These are phyloP conservation scores for Andrena trimmerana DNA, from an alignment of 2,888 invertebrate genomes.

Conservation along the genomic window DNA sequence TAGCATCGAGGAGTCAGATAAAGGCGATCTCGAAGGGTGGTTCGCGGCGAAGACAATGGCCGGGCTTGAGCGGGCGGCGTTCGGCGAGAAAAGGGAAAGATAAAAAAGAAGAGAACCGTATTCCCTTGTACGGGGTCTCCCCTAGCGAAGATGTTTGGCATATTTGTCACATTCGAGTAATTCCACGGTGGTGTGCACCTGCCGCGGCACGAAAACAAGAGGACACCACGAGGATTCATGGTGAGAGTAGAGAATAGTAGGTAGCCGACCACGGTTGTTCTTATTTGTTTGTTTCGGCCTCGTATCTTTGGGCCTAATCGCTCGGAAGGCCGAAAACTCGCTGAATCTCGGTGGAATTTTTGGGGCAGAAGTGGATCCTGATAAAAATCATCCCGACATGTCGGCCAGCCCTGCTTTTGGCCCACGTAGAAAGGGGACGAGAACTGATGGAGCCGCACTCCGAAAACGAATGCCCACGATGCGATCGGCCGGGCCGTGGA, in stretches of 20 bases:
- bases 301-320: constrained; percentile 82
- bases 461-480: constrained; percentile 59
- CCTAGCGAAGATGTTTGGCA: constrained; percentile 77
- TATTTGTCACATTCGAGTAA: constrained; percentile 84
- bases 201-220: constrained; percentile 68
- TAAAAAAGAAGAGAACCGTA: constrained; percentile 46
- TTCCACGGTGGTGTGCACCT: constrained; percentile 81
- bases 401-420: background rate
- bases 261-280: constrained; percentile 71
- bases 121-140: constrained; percentile 49
- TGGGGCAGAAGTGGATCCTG: constrained; percentile 79
- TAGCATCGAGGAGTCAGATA: constrained; percentile 18
- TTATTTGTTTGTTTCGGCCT: constrained; percentile 81
- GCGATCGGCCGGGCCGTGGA: constrained; percentile 50
- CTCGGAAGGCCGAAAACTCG: constrained; percentile 73
- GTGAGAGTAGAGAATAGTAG: constrained; percentile 72
- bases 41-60: constrained; percentile 63
- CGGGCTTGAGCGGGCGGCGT: constrained; percentile 42
- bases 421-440: constrained; percentile 67
- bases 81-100: constrained; percentile 46
- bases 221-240: constrained; percentile 65
- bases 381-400: constrained; percentile 72
- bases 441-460: constrained; percentile 47
- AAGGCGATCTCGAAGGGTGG: constrained; percentile 34
- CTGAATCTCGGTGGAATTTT: constrained; percentile 81